Conservation (phyloP, 2,113 vertebrate genomes). For the Sialia sialis region DNA sequence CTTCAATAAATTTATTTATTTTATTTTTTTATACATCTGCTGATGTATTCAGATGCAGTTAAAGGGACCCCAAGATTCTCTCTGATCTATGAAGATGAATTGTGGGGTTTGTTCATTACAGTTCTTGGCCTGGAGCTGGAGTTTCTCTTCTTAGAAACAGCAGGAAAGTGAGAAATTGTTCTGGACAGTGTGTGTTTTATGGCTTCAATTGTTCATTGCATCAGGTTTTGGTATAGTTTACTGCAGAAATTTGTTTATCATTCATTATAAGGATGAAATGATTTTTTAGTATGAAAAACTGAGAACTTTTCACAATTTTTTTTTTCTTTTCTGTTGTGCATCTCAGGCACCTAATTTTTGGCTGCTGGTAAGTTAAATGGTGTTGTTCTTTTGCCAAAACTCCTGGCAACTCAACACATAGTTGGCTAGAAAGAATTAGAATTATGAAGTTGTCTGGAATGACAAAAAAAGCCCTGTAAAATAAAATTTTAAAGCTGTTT, state of each 20-base stretch:
- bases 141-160: neutral
- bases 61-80: neutral
- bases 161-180: neutral
- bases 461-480: neutral
- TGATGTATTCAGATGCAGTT: neutral
- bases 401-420: accelerated
- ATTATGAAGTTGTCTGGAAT: neutral
- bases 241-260: neutral
- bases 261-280: neutral
- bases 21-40: neutral
- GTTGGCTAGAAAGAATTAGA: neutral
- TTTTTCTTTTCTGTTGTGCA: neutral
- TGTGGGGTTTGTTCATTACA: neutral
- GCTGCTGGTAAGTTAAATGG: neutral
- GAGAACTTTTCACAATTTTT: neutral
- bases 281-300: neutral
- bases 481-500: neutral
- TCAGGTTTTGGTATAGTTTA: neutral
- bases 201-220: neutral
- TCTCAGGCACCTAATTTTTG: neutral
- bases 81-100: neutral
- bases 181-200: neutral
- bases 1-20: neutral
- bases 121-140: neutral
- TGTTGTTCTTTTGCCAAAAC: neutral